Evolutionary conservation across 2,113 vertebrate species (phyloP), one percentile per base, ranked within the genome.

Genomic region (Arvicanthis niloticus): DNA sequence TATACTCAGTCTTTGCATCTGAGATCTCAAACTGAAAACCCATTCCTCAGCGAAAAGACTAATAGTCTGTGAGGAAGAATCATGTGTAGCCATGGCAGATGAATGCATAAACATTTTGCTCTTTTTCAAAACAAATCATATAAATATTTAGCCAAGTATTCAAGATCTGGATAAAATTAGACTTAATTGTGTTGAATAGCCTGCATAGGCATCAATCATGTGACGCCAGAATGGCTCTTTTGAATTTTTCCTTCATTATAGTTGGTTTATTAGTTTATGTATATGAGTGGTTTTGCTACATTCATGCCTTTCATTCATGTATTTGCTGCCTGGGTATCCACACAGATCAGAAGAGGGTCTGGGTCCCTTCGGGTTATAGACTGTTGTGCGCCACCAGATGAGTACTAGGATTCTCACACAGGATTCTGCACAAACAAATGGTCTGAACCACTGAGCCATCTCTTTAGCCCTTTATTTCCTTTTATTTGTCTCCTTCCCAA

Each of bases 1-100:
- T 13, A 37, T 92, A 8, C 16, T 82, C 31, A 81, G n/a, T 37
- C 56, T 88, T 3, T 2, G 42, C 21, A 91, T 21, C 34, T 53
- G 42, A 75, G 37, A n/a, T 94, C 12, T 93, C 68, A 96, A 5
- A 93, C 0, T 19, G 73, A n/a, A 70, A 88, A 94, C 58, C n/a
- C 19, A 53, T 11, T 95, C 48, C 72, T 42, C 42, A 42, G 17
- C 67, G n/a, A 42, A 13, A 6, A 90, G 34, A 5, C 5, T 84
- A 88, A 24, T 67, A 1, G 37, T 37, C 48, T 56, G 21, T 15
- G 12, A 93, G 48, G 53, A 91, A 80, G 60, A 5, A 87, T 11
- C 11, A 3, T 82, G 7, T 2, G 22, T 75, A 75, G 75, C 62
- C 13, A 87, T 29, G 34, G 29, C 3, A 89, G 7, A 11, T 76